phyloP scores from a whole-genome alignment of 2,888 invertebrate genomes.

The Conistra vaccinii region DNA sequence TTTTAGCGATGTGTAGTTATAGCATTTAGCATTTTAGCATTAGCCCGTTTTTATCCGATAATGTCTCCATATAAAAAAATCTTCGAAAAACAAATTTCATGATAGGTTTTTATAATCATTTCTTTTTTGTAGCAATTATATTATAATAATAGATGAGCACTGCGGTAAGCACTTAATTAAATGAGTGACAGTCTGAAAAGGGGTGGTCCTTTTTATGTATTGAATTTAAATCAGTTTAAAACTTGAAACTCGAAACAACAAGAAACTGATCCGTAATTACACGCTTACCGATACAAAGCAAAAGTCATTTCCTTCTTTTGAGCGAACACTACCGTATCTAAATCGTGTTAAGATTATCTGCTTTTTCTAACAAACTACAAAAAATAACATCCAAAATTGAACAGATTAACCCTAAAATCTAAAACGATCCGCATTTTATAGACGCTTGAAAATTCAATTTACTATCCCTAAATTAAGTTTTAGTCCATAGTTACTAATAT shows the following conservation, averaged over 20 bases:
- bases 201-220: conserved; percentile 73
- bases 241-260: conserved; percentile 75
- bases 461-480: conserved; percentile 52
- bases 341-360: conserved; percentile 61
- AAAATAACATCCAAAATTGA: conserved; percentile 41
- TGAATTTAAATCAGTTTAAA: conserved; percentile 66
- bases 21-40: no score
- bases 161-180: conserved; percentile 4
- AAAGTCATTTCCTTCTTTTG: conserved; percentile 84
- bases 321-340: conserved; percentile 71
- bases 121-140: no score
- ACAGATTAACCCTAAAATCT: conserved; percentile 55
- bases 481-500: conserved; percentile 51
- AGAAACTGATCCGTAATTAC: conserved; percentile 82
- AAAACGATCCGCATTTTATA: conserved; percentile 53
- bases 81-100: no score
- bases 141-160: neutral
- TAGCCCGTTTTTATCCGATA: neutral
- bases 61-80: neutral
- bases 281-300: conserved; percentile 77
- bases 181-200: conserved; percentile 43
- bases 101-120: neutral
- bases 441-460: conserved; percentile 61
- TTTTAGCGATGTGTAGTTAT: neutral
- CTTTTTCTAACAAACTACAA: conserved; percentile 45